Evolutionary conservation across 1,140 invertebrate species (phyloP), one percentile per base, ranked within the genome.

Genomic region (Pinna nobilis): DNA sequence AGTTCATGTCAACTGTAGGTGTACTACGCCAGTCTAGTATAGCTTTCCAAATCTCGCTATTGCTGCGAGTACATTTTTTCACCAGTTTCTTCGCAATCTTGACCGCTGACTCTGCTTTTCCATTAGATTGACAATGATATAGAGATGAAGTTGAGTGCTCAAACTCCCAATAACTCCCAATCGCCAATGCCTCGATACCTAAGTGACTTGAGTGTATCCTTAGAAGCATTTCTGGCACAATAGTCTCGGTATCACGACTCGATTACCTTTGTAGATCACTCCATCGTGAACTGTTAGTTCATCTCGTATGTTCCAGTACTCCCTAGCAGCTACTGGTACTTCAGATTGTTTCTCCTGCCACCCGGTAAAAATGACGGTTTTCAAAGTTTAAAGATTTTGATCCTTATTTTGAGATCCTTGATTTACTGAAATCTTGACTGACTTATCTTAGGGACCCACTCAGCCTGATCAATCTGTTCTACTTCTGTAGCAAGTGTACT

Each of bases 271-370:
- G 55, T 51, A 80, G 3, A 77, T 37, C 18, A 77, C 44, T 15
- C 74, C 74, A 70, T 79, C 57, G 35, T 77, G 78, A 41, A 77
- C 65, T 35, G 65, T 69, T 5, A 73, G 9, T 33, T 64, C 65
- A 39, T 79, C 74, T 59, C 60, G 20, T 41, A 53, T 73, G 20
- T 59, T 64, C 68, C 70, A 77, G 23, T 66, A 76, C 33, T 23
- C 18, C n/a, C n/a, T n/a, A 20, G 70, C 59, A 35, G 13, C 18
- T n/a, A 33, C 49, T 28, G 67, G 70, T 37, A 63, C 33, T 2
- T 74, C 44, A 9, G 23, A 37, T 35, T 68, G 49, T n/a, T 25
- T 51, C 23, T 63, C 51, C 5, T 69, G 64, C 74, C 73, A 72
- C 39, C 69, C 68, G 18, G 50, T 35, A 1, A 57, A 5, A 18